Conservation (phyloP, 2,797 vertebrate genomes). For the Choloepus didactylus region DNA sequence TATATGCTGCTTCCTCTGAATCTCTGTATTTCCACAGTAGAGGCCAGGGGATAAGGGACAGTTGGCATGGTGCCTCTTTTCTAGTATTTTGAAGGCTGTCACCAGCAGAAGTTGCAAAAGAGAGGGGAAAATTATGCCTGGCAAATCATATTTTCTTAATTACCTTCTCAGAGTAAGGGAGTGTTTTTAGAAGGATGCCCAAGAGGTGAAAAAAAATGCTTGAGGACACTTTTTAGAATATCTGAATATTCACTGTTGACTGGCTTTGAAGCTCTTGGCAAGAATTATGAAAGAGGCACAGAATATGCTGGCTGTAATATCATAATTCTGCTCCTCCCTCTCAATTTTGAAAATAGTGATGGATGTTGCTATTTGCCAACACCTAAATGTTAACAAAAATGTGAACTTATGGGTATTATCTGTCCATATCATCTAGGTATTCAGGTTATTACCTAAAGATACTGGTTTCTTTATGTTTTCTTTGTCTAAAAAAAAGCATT, state of each 20-base stretch:
- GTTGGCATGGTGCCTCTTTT: not conserved
- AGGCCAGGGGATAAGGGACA: not conserved
- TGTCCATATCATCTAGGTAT: not conserved
- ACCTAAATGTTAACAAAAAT: not conserved
- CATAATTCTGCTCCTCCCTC: not conserved
- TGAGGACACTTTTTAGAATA: slow-evolving; percentile 3
- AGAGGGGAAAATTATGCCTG: not conserved
- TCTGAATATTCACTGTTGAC: not conserved
- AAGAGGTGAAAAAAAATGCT: not conserved
- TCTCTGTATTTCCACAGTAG: slow-evolving; percentile 30
- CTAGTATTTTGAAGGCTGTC: slow-evolving; percentile 36
- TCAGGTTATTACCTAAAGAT: slow-evolving; percentile 42
- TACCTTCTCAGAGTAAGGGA: slow-evolving; percentile 41
- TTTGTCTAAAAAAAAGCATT: slow-evolving; percentile 12
- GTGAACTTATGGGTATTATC: not conserved
- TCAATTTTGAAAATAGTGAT: slow-evolving; percentile 24
- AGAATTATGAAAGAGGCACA: not conserved
- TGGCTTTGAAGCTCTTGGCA: slow-evolving; percentile 50
- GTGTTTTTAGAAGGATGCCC: not conserved
- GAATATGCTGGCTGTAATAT: not conserved
- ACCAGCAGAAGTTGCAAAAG: slow-evolving; percentile 54
- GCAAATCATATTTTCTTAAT: slow-evolving; percentile 66
- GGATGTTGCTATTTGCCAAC: slow-evolving; percentile 4
- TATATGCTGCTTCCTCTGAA: not conserved
- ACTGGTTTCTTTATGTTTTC: slow-evolving; percentile 37